phyloP scores from a whole-genome alignment of 2,888 invertebrate genomes.

The Uloborus plumipes region DNA sequence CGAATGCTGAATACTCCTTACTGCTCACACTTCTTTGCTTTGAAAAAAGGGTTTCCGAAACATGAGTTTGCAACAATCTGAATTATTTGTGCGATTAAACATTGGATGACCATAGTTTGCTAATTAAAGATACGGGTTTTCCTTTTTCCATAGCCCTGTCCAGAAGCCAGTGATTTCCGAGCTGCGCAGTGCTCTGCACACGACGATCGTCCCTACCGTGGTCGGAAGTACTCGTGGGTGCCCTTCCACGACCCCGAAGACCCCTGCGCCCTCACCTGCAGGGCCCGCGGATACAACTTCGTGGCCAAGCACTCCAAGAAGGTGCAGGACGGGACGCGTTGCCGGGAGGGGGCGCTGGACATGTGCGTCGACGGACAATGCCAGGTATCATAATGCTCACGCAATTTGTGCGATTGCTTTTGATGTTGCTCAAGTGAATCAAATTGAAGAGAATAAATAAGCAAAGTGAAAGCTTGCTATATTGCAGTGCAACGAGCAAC shows the following conservation, averaged over 20 bases:
- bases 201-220: slow-evolving; percentile 82
- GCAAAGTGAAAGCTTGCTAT: no score
- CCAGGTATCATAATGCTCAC: slow-evolving; percentile 77
- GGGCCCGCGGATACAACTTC: slow-evolving; percentile 77
- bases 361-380: slow-evolving; percentile 96
- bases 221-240: slow-evolving; percentile 80
- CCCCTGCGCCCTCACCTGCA: slow-evolving; percentile 88
- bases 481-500: no score
- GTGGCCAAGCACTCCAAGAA: slow-evolving; percentile 81
- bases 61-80: no score
- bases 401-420: no score
- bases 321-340: slow-evolving; percentile 93
- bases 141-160: slow-evolving; percentile 80
- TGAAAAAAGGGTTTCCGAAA: no score
- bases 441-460: no score
- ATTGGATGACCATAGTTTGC: no score
- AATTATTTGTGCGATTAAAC: no score
- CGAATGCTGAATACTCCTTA: no score
- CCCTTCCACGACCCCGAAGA: slow-evolving; percentile 86
- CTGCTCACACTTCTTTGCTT: no score
- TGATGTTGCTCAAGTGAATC: no score
- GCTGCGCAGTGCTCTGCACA: slow-evolving; percentile 89
- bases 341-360: slow-evolving; percentile 85
- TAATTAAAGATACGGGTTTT: no score
- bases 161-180: slow-evolving; percentile 82